A percentile compares a stretch with the other conserved stretches of the same genome.
These are phyloP conservation scores for Oryzias curvinotus DNA, from an alignment of 2,113 vertebrate genomes.

Conservation along the genomic window DNA sequence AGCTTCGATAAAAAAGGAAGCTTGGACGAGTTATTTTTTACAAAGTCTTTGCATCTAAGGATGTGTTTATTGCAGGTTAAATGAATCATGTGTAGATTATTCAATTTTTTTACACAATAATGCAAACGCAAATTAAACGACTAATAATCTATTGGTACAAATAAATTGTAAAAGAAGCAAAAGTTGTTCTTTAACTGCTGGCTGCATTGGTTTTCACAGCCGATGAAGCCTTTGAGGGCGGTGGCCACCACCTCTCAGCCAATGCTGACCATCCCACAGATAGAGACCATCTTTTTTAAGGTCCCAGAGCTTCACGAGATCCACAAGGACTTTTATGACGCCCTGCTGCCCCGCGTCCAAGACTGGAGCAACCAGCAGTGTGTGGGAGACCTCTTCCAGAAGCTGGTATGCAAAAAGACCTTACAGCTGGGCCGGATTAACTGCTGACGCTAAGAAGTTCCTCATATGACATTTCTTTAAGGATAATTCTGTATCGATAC, in stretches of 20 bases:
- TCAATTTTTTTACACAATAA: no score
- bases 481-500: background rate
- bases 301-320: constrained; percentile 97
- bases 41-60: no score
- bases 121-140: no score
- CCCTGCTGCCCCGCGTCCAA: constrained; percentile 89
- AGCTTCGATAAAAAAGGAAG: no score
- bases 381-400: constrained; percentile 98
- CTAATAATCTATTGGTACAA: no score
- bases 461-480: background rate
- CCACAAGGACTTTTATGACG: constrained; percentile 96
- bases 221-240: constrained; percentile 96
- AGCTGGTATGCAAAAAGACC: constrained; percentile 73
- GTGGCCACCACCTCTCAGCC: constrained; percentile 98
- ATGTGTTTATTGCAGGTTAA: no score
- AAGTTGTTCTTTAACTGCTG: background rate
- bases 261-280: constrained; percentile 89
- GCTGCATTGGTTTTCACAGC: constrained; percentile 70
- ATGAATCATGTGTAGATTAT: no score
- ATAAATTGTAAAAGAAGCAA: no score
- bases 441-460: background rate
- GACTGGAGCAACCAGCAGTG: constrained; percentile 92
- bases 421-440: no score
- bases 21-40: no score
- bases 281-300: constrained; percentile 99